Percentiles rank a stretch among this genome's conserved stretches.
phyloP scores from a whole-genome alignment of 2,113 vertebrate species.

The Laticauda colubrina region DNA sequence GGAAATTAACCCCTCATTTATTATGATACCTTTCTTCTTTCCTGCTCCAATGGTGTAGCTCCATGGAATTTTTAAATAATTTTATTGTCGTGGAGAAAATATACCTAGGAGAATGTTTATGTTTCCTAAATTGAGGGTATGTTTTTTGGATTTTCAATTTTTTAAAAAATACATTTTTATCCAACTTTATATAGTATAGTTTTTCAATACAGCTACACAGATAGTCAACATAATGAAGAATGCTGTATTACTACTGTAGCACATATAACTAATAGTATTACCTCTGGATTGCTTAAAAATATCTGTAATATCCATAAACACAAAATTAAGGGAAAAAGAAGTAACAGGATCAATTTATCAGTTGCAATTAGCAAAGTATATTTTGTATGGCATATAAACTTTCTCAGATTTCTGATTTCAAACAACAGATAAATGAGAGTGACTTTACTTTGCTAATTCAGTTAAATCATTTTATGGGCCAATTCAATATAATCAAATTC shows the following conservation, averaged over 20 bases:
- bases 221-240: conserved; percentile 28
- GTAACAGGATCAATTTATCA: conserved; percentile 22
- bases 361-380: conserved; percentile 14
- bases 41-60: background rate
- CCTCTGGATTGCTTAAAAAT: background rate
- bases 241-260: conserved; percentile 31
- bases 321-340: conserved; percentile 40
- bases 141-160: background rate
- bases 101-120: background rate
- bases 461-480: background rate
- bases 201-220: background rate
- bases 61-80: background rate
- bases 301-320: conserved; percentile 25
- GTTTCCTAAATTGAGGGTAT: background rate
- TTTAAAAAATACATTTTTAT: background rate
- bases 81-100: background rate
- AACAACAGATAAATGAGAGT: conserved; percentile 38
- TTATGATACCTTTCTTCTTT: background rate
- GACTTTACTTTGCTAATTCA: conserved; percentile 2
- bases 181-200: background rate
- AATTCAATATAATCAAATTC: background rate
- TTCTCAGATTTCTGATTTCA: conserved; percentile 29
- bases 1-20: background rate
- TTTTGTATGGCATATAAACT: conserved; percentile 55
- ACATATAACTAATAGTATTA: conserved; percentile 13